These are phyloP conservation scores for Sula dactylatra DNA, from an alignment of 2,113 vertebrate genomes.

Conservation along the genomic window DNA sequence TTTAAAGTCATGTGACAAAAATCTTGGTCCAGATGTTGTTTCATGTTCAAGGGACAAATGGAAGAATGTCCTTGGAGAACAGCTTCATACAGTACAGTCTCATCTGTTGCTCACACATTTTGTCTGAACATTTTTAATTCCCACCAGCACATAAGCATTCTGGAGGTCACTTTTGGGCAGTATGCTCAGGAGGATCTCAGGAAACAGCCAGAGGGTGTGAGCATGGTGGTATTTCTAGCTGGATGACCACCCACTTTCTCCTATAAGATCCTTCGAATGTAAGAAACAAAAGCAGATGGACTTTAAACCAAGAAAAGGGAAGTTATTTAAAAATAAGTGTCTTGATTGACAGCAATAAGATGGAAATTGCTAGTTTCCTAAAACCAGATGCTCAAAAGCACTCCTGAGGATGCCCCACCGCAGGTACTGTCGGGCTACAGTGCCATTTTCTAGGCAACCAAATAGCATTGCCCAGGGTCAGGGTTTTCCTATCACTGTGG, in stretches of 20 bases:
- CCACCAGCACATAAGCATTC: not conserved
- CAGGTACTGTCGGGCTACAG: not conserved
- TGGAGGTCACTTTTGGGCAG: conserved; percentile 18
- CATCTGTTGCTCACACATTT: conserved; percentile 9
- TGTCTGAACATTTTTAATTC: conserved; percentile 32
- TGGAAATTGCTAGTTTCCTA: not conserved
- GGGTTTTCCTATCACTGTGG: not conserved
- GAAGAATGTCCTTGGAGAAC: conserved; percentile 28
- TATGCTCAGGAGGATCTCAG: not conserved
- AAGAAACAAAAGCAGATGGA: not conserved
- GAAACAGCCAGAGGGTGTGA: conserved; percentile 9
- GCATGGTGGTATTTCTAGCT: not conserved
- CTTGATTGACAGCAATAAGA: not conserved
- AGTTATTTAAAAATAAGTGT: not conserved
- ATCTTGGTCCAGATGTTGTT: conserved; percentile 19
- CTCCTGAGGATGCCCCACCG: not conserved
- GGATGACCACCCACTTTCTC: conserved; percentile 15
- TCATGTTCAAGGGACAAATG: conserved; percentile 11
- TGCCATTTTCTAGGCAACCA: not conserved
- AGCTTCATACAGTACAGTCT: not conserved
- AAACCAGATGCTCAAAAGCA: not conserved
- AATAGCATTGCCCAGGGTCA: not conserved
- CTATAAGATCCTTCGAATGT: not conserved
- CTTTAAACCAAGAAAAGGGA: not conserved
- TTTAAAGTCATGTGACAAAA: conserved; percentile 35